A percentile compares a stretch with the other conserved stretches of the same genome.
phyloP scores from a whole-genome alignment of 2,797 vertebrate species.

The Pagetopsis macropterus region DNA sequence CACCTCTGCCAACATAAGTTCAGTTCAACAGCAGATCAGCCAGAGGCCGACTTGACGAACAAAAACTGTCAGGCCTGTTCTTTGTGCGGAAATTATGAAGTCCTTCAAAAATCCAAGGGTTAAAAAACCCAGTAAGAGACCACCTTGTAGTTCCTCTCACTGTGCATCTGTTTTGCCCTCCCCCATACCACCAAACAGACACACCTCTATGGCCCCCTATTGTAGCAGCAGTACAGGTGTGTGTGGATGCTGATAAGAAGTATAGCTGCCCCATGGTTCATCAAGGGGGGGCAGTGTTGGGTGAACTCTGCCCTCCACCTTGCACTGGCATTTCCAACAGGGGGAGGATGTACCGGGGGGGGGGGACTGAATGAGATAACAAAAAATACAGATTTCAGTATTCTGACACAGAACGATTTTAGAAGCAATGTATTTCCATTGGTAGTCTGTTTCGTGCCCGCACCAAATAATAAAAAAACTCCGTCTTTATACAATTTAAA shows the following conservation, averaged over 20 bases:
- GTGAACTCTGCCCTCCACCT: conserved; percentile 66
- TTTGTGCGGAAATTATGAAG: not conserved
- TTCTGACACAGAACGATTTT: too few relatives aligned
- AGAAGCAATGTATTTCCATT: too few relatives aligned
- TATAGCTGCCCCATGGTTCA: conserved; percentile 69
- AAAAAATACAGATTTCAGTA: too few relatives aligned
- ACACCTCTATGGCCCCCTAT: conserved; percentile 58
- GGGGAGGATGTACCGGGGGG: conserved; percentile 28
- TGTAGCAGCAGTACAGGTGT: conserved; percentile 79
- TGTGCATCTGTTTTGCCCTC: conserved; percentile 10
- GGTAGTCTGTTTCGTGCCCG: too few relatives aligned
- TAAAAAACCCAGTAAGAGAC: conserved; percentile 8
- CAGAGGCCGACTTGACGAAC: conserved; percentile 28
- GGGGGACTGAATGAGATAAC: conserved; percentile 35
- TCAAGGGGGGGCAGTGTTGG: conserved; percentile 61
- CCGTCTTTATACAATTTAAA: too few relatives aligned
- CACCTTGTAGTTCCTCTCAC: conserved; percentile 4
- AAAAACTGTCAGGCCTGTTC: conserved; percentile 39
- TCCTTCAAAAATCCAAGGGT: not conserved
- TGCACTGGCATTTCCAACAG: conserved; percentile 77
- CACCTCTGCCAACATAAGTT: conserved; percentile 52
- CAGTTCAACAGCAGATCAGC: conserved; percentile 41
- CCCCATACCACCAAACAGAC: conserved; percentile 30
- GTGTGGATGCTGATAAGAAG: conserved; percentile 80
- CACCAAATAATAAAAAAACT: too few relatives aligned